Conservation (phyloP, 2,888 invertebrate species). For the Leptothorax acervorum region DNA sequence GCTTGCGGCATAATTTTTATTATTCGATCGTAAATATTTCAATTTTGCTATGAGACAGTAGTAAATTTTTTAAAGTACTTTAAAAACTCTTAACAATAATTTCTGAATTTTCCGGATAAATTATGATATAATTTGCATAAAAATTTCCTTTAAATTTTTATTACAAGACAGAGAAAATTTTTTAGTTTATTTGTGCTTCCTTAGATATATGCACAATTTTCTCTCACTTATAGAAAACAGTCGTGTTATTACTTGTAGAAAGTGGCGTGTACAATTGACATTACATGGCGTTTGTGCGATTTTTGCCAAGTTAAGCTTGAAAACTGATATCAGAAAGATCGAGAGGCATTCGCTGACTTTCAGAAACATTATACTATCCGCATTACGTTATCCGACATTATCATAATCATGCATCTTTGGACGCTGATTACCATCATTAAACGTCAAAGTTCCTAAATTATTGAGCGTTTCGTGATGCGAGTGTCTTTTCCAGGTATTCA, state of each 20-base stretch:
- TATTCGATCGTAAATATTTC: neutral
- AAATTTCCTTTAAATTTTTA: neutral
- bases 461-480: constrained; percentile 14
- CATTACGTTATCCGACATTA: neutral
- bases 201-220: neutral
- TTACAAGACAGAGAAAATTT: neutral
- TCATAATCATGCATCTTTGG: constrained; percentile 3
- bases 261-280: neutral
- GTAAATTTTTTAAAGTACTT: neutral
- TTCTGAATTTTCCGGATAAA: neutral
- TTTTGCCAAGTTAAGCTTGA: neutral
- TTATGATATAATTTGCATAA: constrained; percentile 3
- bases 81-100: neutral
- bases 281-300: neutral
- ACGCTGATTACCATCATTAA: constrained; percentile 40
- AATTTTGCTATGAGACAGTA: neutral
- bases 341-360: neutral
- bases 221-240: neutral
- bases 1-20: neutral
- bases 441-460: constrained; percentile 47
- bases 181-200: neutral
- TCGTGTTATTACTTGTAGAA: constrained; percentile 1
- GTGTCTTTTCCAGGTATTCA: constrained; percentile 4
- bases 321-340: constrained; percentile 1
- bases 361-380: constrained; percentile 10